Conservation (phyloP, 2,888 invertebrate genomes). For the Morpho achilles region DNA sequence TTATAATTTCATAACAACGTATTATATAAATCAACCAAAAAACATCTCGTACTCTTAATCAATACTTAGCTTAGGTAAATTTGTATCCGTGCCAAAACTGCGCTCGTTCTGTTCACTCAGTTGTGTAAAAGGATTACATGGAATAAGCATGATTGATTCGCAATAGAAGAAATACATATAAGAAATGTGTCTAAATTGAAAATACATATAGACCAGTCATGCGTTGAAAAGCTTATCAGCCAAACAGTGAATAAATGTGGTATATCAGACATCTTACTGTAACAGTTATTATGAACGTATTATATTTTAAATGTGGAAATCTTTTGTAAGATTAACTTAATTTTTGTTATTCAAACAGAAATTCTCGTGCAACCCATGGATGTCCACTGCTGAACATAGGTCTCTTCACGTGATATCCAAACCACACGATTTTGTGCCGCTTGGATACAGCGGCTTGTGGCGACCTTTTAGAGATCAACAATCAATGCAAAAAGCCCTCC, state of each 20-base stretch:
- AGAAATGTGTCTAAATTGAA: conserved; percentile 20
- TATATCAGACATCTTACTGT: conserved; percentile 7
- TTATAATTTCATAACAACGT: neutral
- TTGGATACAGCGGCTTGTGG: no score
- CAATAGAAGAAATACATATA: conserved; percentile 22
- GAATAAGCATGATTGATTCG: conserved; percentile 23
- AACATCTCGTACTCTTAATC: neutral
- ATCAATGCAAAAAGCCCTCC: no score
- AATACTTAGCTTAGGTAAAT: neutral
- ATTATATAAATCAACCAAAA: neutral
- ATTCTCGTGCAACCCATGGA: no score
- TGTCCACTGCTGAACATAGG: no score
- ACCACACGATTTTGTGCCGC: no score
- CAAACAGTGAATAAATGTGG: conserved; percentile 20
- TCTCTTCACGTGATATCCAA: no score
- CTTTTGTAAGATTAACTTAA: no score
- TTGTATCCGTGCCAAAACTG: conserved; percentile 3
- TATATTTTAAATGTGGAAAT: no score
- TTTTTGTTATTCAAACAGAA: no score
- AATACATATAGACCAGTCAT: conserved; percentile 18
- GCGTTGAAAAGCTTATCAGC: conserved; percentile 22
- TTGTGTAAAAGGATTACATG: conserved; percentile 25
- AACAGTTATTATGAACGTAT: neutral
- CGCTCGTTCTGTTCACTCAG: conserved; percentile 17
- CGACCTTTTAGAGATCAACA: no score